Percentiles rank a stretch among this genome's conserved stretches.
Evolutionary conservation across 2,888 invertebrate species (phyloP).

Genomic region (Acanthosepion lycidas): DNA sequence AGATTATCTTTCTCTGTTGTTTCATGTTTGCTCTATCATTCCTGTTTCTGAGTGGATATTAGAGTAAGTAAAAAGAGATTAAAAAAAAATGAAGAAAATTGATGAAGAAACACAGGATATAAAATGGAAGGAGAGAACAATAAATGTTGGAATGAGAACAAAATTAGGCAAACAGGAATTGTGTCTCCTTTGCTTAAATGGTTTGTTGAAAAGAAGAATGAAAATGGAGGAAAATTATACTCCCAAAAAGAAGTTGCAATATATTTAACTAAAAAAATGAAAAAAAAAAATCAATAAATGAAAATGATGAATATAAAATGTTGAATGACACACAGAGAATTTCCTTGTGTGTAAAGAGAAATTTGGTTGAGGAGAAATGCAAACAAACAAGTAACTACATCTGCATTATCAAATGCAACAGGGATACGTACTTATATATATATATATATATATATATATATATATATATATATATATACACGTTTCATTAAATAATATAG

Average conservation of each 20-base stretch:
- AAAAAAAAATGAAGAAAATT: background rate
- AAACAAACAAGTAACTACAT: background rate
- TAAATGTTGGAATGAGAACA: background rate
- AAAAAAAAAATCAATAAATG: too few species aligned
- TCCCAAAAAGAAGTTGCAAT: background rate
- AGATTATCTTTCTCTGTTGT: background rate
- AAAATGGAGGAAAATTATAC: conserved; percentile 8
- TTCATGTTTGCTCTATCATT: background rate
- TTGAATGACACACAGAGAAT: too few species aligned
- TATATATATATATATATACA: too few species aligned
- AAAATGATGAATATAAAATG: too few species aligned
- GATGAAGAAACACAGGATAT: background rate
- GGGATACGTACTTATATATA: background rate
- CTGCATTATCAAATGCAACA: background rate
- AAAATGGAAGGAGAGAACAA: background rate
- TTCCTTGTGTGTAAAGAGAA: too few species aligned
- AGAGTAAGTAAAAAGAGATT: background rate
- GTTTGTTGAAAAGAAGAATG: background rate
- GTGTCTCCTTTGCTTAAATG: background rate
- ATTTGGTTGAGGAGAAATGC: too few species aligned
- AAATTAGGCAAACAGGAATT: background rate
- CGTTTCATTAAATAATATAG: too few species aligned
- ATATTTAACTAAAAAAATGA: background rate
- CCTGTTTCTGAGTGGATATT: background rate
- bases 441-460: background rate